phyloP scores from a whole-genome alignment of 2,888 invertebrate species.

The Villa cingulata region DNA sequence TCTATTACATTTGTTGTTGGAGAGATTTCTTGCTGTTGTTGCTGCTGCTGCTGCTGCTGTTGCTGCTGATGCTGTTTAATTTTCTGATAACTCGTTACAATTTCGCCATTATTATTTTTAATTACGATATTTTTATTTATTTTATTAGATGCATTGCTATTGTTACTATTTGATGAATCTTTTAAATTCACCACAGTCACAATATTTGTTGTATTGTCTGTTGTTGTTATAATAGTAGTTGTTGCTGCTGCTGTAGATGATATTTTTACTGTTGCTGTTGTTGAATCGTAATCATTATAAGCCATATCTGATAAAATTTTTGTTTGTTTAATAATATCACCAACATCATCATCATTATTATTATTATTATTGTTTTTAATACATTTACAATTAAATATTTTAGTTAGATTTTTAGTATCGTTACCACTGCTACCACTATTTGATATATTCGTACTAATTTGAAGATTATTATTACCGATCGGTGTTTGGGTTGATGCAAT shows the following conservation, averaged over 20 bases:
- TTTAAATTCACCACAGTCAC: no score
- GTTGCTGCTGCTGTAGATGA: no score
- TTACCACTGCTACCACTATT: slow-evolving; percentile 1
- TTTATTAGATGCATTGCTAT: no score
- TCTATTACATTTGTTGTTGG: no score
- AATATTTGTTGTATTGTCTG: no score
- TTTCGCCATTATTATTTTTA: no score
- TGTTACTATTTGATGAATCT: no score
- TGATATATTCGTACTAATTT: slow-evolving; percentile 3
- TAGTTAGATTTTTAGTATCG: neutral
- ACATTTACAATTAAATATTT: neutral
- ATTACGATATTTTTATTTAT: no score
- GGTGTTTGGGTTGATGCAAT: neutral
- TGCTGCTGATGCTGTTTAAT: neutral
- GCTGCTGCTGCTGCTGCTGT: neutral
- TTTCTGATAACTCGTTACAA: no score
- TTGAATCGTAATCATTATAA: no score
- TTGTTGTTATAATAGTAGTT: no score
- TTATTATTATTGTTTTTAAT: neutral
- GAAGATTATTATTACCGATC: slow-evolving; percentile 2
- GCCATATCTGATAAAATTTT: neutral
- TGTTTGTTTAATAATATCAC: neutral
- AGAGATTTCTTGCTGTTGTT: neutral
- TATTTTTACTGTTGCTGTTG: neutral
- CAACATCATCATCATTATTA: no score